phyloP scores from a whole-genome alignment of 1,140 invertebrate genomes.

The Ptiloglossa arizonensis region DNA sequence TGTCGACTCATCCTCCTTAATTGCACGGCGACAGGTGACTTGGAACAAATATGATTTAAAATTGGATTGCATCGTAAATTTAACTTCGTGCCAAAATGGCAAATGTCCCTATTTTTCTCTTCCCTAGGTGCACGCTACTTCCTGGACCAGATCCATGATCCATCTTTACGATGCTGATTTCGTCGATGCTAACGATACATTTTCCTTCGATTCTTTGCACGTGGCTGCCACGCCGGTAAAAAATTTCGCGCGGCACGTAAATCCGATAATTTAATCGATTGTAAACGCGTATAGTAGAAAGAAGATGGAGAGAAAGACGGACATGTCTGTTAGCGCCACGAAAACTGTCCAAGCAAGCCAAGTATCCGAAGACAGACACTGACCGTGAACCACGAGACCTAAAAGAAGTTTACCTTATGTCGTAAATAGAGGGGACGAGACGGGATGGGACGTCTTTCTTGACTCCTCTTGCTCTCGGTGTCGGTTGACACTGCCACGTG shows the following conservation, averaged over 20 bases:
- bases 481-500: conserved; percentile 49
- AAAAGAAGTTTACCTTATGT: conserved; percentile 77
- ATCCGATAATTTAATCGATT: conserved; percentile 7
- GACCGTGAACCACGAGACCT: conserved; percentile 70
- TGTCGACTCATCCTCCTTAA: conserved; percentile 41
- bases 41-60: conserved; percentile 56
- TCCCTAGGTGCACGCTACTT: neutral
- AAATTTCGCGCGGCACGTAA: neutral
- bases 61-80: conserved; percentile 48
- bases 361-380: conserved; percentile 74
- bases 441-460: conserved; percentile 55
- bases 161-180: neutral
- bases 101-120: conserved; percentile 7
- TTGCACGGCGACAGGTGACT: conserved; percentile 40
- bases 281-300: neutral
- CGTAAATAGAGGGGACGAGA: conserved; percentile 72
- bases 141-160: neutral
- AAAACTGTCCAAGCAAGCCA: conserved; percentile 70
- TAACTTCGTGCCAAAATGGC: conserved; percentile 39
- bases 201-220: too few species aligned
- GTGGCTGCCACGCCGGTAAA: too few species aligned
- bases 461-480: conserved; percentile 49
- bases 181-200: neutral
- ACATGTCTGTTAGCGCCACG: conserved; percentile 71
- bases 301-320: conserved; percentile 65